Base-by-base conservation (phyloP, 1,140 invertebrate genomes). In the Stegodyphus dumicola region DNA sequence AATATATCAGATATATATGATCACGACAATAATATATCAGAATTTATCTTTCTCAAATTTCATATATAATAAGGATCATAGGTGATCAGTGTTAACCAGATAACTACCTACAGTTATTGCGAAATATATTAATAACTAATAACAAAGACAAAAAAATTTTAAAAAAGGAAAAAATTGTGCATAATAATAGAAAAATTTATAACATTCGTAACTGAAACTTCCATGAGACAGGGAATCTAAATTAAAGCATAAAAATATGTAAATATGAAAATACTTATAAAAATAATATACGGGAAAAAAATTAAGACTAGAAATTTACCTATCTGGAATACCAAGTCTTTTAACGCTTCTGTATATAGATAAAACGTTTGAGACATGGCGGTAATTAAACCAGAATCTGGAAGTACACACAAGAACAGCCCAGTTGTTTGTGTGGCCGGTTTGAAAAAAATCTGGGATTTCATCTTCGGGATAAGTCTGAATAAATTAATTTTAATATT, bases 361-460 rank as follows among this genome's bases (percentile, higher is more conserved):
- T 60, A 99, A 91, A 0, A 99, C 98, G 91, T 99, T 99, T 0
- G 98, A 97, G 13, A 99, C 97, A 94, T 99, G 99, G 56, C 99
- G 93, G 91, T 99, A 99, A 91, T 99, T 99, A 89, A 99, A 99
- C 98, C 98, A 99, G 92, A 99, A 99, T 79, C 98, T 92, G 3
- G 98, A 99, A 0, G 98, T 99, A 90, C 99, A 97, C 0, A 99
- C 98, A 79, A 99, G 91, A 13, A 99, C 98, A 6, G 98, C 98
- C 98, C 98, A 99, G 91, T 99, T 99, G 90, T 99, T 99, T 11
- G 87, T 87, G 52, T 87, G 87, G 48, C 87, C 76, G 73, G 53
- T 86, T 65, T 86, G 66, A 65, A 86, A 86, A 17, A 86, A 86
- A 15, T 86, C 67, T 7, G 17, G 15, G 5, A 86, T 54, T 53